Conservation (phyloP, 1,140 invertebrate genomes). For the Thalassaphorura encarpata region DNA sequence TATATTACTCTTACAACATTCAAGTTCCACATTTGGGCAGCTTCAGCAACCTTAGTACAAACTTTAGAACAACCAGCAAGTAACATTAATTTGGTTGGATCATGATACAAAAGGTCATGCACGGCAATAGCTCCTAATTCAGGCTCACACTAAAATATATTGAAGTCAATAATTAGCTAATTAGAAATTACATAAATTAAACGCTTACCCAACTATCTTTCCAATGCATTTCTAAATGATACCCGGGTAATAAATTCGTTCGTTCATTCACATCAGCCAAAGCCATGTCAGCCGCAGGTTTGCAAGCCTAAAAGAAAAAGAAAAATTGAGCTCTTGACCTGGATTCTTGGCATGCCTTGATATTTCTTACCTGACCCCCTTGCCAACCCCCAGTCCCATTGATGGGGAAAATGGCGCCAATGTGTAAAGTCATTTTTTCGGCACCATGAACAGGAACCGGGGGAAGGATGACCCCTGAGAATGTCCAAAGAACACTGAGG, state of each 20-base stretch:
- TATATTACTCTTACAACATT: constrained; percentile 84
- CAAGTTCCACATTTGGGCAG: constrained; percentile 99
- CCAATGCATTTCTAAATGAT: constrained; percentile 79
- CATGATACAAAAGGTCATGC: constrained; percentile 96
- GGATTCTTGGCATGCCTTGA: too few relatives aligned
- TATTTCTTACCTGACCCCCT: constrained; percentile 81
- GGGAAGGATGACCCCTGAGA: too few relatives aligned
- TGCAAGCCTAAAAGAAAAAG: too few relatives aligned
- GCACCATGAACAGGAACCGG: too few relatives aligned
- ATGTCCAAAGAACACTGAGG: too few relatives aligned
- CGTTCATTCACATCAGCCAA: constrained; percentile 89
- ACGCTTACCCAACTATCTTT: constrained; percentile 92
- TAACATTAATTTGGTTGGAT: constrained; percentile 89
- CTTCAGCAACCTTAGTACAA: constrained; percentile 98
- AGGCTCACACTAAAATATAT: constrained; percentile 98
- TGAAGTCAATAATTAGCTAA: constrained; percentile 30
- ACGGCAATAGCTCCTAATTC: constrained; percentile 94
- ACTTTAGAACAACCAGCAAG: constrained; percentile 96
- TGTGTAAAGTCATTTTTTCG: constrained; percentile 55
- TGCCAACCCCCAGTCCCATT: constrained; percentile 90
- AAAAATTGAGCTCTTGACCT: too few relatives aligned
- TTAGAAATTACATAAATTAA: neutral
- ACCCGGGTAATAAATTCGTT: constrained; percentile 81
- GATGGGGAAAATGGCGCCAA: constrained; percentile 97
- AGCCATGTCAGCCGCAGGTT: constrained; percentile 89